Evolutionary conservation across 2,797 vertebrate genomes (phyloP).

Genomic region (Poeciliopsis infans): DNA sequence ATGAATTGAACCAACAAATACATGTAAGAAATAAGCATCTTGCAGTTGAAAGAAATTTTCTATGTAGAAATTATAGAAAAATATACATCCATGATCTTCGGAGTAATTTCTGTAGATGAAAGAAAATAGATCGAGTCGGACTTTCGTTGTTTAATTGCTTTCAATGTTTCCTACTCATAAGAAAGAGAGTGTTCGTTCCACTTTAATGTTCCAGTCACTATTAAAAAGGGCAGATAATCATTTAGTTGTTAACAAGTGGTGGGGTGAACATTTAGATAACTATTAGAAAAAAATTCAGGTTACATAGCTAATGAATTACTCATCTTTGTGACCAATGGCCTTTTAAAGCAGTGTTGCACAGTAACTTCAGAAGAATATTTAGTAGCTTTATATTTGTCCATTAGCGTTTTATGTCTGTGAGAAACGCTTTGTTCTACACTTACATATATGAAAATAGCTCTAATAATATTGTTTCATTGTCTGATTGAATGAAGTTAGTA

Average conservation of each 20-base stretch:
- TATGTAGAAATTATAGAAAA: background rate
- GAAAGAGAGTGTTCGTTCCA: background rate
- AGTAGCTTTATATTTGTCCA: background rate
- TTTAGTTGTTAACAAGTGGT: background rate
- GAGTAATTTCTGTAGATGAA: background rate
- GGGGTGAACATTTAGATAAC: background rate
- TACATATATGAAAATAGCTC: background rate
- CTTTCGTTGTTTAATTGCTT: background rate
- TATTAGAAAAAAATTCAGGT: background rate
- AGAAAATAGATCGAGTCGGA: background rate
- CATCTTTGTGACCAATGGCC: background rate
- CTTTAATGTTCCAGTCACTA: background rate
- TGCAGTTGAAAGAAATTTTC: background rate
- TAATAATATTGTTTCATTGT: background rate
- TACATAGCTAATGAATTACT: background rate
- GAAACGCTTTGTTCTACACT: background rate
- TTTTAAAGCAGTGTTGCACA: background rate
- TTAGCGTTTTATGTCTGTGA: background rate
- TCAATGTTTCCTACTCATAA: background rate
- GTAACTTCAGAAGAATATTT: background rate
- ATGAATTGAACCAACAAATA: background rate
- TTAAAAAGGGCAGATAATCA: background rate
- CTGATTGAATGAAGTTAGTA: background rate
- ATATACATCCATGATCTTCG: background rate
- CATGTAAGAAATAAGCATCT: background rate